Evolutionary conservation across 2,797 vertebrate species (phyloP), one percentile per base, ranked within the genome.

Genomic region (Sebastes oblongus): DNA sequence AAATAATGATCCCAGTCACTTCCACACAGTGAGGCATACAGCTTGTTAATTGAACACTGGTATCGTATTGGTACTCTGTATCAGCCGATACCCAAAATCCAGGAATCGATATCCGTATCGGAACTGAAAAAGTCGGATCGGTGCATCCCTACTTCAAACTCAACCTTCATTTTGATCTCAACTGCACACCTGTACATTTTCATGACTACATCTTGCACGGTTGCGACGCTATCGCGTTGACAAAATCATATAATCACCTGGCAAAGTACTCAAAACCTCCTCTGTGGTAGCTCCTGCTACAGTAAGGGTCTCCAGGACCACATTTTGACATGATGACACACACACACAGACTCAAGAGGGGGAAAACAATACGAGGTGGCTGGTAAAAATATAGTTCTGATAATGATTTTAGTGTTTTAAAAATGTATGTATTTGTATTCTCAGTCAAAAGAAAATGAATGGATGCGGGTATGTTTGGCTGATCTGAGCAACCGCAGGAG

Each of bases 401-500:
- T 50, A 16, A 22, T 7, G 2, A 13, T 34, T 80, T 70, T 36
- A 16, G 20, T 7, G 2, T 10, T 42, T 80, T 70, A 8, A 70
- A 77, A 54, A 64, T 67, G 61, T 36, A 16, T 80, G 24, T 84
- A 59, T 84, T 81, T 82, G 42, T 81, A 13, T 84, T 64, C 69
- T 79, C 90, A 99, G 98, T 96, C 96, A 9, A 96, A 94, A 72
- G 98, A 99, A 88, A 99, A 99, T 84, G 96, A 97, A 77, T 96
- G 96, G 39, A 97, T 99, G 93, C 96, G 96, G 77, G 96, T 98
- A 76, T 90, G 96, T 46, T 91, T 99, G 64, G 96, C 95, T 0
- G 97, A 97, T 62, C 95, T 97, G 52, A 94, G 93, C 82, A 96
- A 94, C 69, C 90, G 91, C 5, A 94, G 91, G 80, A 75, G 25